These are phyloP conservation scores for Coregonus suidteri DNA, from an alignment of 2,797 vertebrate species.

Conservation along the genomic window DNA sequence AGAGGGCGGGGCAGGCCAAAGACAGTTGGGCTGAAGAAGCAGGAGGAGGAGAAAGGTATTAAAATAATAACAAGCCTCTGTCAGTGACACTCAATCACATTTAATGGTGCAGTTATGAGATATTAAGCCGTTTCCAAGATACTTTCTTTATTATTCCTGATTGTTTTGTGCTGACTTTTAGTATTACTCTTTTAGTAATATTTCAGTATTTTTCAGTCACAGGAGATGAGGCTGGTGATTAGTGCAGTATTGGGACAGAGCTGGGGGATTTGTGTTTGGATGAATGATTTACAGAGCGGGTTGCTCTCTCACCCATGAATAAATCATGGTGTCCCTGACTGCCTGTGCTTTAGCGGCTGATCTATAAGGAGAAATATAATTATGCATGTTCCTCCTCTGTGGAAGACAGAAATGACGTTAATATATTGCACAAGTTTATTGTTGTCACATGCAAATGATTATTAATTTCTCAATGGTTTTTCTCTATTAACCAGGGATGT, in stretches of 20 bases:
- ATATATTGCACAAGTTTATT: not conserved
- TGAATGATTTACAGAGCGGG: slow-evolving; percentile 47
- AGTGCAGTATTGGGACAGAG: slow-evolving; percentile 15
- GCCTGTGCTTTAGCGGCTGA: slow-evolving; percentile 13
- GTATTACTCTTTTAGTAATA: not conserved
- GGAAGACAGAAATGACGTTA: not conserved
- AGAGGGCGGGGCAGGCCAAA: slow-evolving; percentile 92
- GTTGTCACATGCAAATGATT: not conserved
- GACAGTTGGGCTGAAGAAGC: slow-evolving; percentile 89
- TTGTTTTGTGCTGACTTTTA: not conserved
- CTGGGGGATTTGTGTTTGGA: slow-evolving; percentile 25
- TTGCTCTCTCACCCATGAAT: slow-evolving; percentile 32
- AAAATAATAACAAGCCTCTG: not conserved
- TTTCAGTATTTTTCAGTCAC: not conserved
- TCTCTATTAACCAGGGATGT: not conserved
- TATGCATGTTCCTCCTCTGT: not conserved
- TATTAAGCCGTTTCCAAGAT: not conserved
- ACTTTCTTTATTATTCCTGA: not conserved
- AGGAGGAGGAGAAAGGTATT: slow-evolving; percentile 94
- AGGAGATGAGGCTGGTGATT: slow-evolving; percentile 6
- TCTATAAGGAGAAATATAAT: not conserved
- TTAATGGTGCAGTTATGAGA: not conserved
- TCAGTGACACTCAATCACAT: not conserved
- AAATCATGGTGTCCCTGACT: slow-evolving; percentile 34
- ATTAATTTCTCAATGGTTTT: not conserved